These are phyloP conservation scores for Scrobipalpa atriplicella DNA, from an alignment of 2,888 invertebrate genomes.

Conservation along the genomic window DNA sequence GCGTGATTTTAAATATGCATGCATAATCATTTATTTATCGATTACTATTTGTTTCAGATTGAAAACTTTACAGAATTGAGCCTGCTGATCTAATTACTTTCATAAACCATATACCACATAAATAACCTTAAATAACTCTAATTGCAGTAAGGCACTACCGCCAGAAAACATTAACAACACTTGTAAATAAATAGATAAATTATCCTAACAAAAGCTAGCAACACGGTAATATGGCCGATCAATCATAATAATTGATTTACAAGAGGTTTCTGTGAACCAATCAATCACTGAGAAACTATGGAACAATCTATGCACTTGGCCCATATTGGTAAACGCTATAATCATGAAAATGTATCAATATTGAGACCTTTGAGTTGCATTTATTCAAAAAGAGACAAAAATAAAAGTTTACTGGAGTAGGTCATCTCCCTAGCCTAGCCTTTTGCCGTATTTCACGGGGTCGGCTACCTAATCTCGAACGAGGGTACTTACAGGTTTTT, in stretches of 20 bases:
- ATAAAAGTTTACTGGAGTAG: no score
- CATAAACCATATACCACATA: neutral
- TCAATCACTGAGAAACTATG: neutral
- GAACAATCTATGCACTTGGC: neutral
- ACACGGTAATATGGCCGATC: constrained; percentile 2
- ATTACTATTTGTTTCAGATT: no score
- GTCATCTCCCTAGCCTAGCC: no score
- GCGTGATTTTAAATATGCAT: no score
- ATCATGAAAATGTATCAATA: neutral
- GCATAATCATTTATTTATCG: no score
- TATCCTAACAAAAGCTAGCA: constrained; percentile 1
- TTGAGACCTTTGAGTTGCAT: neutral
- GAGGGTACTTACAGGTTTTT: no score
- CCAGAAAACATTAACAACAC: constrained; percentile 2
- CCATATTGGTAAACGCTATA: neutral
- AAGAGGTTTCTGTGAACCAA: neutral
- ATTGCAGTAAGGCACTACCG: neutral
- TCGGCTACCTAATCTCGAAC: no score
- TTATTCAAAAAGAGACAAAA: no score
- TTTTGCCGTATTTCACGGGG: no score
- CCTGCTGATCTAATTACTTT: neutral
- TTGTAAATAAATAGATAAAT: constrained; percentile 19
- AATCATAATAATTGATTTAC: constrained; percentile 16
- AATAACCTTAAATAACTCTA: neutral
- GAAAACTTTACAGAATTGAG: neutral